These are phyloP conservation scores for Lordiphosa stackelbergi DNA, from an alignment of 1,140 invertebrate species.

Conservation along the genomic window DNA sequence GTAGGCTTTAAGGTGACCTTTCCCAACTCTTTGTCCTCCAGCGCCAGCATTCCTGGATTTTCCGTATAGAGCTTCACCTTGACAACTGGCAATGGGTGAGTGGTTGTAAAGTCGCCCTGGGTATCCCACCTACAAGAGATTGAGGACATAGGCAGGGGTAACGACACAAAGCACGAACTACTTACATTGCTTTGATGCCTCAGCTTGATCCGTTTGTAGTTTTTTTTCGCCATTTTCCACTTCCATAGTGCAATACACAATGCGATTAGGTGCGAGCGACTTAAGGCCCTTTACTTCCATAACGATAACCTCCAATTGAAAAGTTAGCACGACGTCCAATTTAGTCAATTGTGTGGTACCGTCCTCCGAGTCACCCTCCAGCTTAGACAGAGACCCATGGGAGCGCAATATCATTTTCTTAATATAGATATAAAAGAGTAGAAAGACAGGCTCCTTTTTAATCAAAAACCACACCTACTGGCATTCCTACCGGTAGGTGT, in stretches of 20 bases:
- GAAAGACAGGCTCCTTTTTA: too few relatives aligned
- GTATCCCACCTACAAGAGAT: constrained; percentile 90
- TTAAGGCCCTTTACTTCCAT: constrained; percentile 99
- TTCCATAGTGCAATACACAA: constrained; percentile 99
- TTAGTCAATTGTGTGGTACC: constrained; percentile 94
- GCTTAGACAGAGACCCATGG: constrained; percentile 94
- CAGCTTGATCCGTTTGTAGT: constrained; percentile 98
- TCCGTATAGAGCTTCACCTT: constrained; percentile 99
- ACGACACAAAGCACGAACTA: constrained; percentile 19
- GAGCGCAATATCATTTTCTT: constrained; percentile 82
- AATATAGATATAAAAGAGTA: background rate
- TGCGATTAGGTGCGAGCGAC: constrained; percentile 95
- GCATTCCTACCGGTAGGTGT: too few relatives aligned
- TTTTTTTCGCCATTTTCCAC: constrained; percentile 99
- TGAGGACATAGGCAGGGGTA: background rate
- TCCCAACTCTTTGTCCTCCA: constrained; percentile 98
- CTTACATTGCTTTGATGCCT: constrained; percentile 97
- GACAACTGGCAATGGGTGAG: constrained; percentile 96
- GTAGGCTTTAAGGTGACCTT: constrained; percentile 95
- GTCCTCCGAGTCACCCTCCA: constrained; percentile 92
- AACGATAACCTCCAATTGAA: constrained; percentile 97
- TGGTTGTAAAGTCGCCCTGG: constrained; percentile 98
- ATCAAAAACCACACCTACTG: too few relatives aligned
- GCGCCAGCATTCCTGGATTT: constrained; percentile 96
- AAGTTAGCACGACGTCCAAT: constrained; percentile 97